Conservation (phyloP, 2,797 vertebrate genomes). For the Sus cebifrons region DNA sequence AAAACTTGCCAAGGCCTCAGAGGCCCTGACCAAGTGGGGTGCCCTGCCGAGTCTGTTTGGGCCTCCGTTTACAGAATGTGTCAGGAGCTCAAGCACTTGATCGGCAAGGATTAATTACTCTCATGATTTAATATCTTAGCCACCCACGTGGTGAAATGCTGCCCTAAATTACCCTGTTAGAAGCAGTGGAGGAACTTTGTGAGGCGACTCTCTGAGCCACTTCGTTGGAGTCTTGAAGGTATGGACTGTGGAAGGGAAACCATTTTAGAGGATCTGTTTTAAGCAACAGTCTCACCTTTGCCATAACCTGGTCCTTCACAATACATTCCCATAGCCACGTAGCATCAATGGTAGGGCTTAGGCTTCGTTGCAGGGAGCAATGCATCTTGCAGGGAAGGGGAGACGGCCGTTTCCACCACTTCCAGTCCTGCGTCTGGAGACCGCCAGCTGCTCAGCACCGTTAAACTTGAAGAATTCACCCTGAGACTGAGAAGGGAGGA, state of each 20-base stretch:
- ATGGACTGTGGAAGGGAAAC: neutral
- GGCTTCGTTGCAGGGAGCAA: neutral
- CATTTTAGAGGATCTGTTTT: neutral
- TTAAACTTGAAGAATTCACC: neutral
- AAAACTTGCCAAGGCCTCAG: neutral
- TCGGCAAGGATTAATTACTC: constrained; percentile 17
- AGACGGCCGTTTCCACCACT: neutral
- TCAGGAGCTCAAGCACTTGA: constrained; percentile 49
- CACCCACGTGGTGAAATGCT: neutral
- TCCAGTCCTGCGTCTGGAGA: neutral
- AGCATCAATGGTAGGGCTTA: neutral
- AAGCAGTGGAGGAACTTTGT: neutral
- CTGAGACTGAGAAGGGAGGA: neutral
- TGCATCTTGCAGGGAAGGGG: neutral
- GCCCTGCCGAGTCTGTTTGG: neutral
- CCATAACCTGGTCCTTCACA: neutral
- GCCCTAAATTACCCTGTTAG: neutral
- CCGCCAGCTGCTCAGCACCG: neutral
- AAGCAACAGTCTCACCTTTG: neutral
- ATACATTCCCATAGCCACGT: no score
- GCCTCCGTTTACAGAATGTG: neutral
- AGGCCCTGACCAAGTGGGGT: neutral
- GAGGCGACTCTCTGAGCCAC: neutral
- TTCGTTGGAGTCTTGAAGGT: neutral
- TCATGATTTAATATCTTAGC: neutral